These are phyloP conservation scores for Plodia interpunctella DNA, from an alignment of 1,140 invertebrate species.

Conservation along the genomic window DNA sequence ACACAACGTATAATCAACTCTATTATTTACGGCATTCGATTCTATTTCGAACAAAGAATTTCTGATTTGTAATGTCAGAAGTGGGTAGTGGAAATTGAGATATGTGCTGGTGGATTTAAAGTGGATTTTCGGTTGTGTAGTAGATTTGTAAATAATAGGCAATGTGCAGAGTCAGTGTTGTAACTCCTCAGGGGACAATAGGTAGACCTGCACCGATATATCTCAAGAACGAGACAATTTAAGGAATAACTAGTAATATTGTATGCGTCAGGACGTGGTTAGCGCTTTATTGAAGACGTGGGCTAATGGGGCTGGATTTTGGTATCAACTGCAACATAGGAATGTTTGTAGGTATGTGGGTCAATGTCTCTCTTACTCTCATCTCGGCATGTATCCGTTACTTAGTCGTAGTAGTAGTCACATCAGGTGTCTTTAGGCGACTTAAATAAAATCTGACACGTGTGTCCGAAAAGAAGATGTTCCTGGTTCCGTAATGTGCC, in stretches of 20 bases:
- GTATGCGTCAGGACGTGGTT: constrained; percentile 29
- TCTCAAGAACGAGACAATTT: constrained; percentile 55
- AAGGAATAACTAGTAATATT: constrained; percentile 56
- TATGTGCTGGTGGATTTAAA: constrained; percentile 1
- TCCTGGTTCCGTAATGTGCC: too few relatives aligned
- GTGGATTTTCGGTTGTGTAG: constrained; percentile 20
- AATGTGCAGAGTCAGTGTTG: constrained; percentile 42
- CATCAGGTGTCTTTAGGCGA: too few relatives aligned
- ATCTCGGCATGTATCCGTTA: too few relatives aligned
- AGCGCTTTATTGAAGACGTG: not conserved
- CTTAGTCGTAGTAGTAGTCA: too few relatives aligned
- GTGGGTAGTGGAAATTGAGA: constrained; percentile 14
- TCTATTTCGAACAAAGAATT: not conserved
- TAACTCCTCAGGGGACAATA: constrained; percentile 58
- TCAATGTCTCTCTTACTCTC: too few relatives aligned
- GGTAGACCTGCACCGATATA: constrained; percentile 54
- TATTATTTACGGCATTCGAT: constrained; percentile 5
- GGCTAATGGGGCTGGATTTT: too few relatives aligned
- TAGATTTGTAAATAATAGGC: constrained; percentile 37
- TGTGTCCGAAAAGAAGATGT: too few relatives aligned
- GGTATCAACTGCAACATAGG: too few relatives aligned
- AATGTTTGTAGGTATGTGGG: too few relatives aligned
- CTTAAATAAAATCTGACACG: too few relatives aligned
- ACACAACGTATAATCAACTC: constrained; percentile 16
- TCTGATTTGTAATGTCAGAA: constrained; percentile 2